These are phyloP conservation scores for Zoanthus gigantus DNA, from an alignment of 92 coral and sea anemone species.

Conservation along the genomic window DNA sequence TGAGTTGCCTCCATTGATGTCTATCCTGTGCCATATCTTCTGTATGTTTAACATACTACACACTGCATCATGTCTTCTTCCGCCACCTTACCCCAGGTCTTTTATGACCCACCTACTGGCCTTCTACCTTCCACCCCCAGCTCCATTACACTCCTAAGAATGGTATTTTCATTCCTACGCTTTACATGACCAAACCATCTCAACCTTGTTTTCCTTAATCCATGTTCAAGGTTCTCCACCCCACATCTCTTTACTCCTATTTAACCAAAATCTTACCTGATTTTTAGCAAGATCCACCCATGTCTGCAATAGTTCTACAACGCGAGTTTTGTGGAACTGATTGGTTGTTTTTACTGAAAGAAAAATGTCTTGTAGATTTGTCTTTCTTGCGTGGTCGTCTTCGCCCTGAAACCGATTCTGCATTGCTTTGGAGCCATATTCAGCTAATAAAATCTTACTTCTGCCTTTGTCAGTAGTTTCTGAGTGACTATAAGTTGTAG, in stretches of 20 bases:
- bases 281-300: constrained; percentile 67
- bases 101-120: too few species aligned
- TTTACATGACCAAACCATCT: too few species aligned
- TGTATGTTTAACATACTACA: too few species aligned
- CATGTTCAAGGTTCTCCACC: too few species aligned
- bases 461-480: not conserved
- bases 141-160: too few species aligned
- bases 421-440: not conserved
- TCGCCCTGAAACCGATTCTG: not conserved
- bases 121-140: too few species aligned
- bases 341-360: constrained; percentile 83
- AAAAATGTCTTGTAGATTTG: constrained; percentile 74
- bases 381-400: constrained; percentile 12
- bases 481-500: not conserved
- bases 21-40: too few species aligned
- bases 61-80: too few species aligned
- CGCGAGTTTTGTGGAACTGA: constrained; percentile 67
- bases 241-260: not conserved
- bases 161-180: not conserved
- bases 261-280: constrained; percentile 63
- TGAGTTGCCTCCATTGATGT: too few species aligned
- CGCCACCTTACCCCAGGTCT: too few species aligned
- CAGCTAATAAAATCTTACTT: not conserved
- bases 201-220: too few species aligned
- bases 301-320: constrained; percentile 62